Evolutionary conservation across 2,888 invertebrate genomes (phyloP), one percentile per base, ranked within the genome.

Genomic region (Pyrrhosoma nymphula): DNA sequence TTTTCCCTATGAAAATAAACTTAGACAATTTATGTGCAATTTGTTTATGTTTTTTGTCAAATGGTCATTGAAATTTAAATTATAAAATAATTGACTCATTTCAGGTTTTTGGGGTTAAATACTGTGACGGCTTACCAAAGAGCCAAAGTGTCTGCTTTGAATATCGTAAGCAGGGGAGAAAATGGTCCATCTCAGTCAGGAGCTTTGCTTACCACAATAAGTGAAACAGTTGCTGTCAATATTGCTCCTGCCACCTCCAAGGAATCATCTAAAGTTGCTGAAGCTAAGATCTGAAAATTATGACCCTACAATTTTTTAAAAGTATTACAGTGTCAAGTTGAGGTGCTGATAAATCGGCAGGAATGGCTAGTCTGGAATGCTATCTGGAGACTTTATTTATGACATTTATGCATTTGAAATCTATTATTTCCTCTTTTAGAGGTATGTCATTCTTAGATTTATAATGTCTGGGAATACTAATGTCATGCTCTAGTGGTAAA

Each of bases 41-140:
- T 47, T 47, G 2, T 47, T 47, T 2, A 4, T 47, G 2, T 47
- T 47, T 47, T 47, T 47, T 4, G 8, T 47, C 47, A 47, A 47
- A 47, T 47, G 47, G 47, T 69, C 20, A 16, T 82, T 82, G 82
- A 16, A 16, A 35, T 56, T 60, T 63, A 26, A 20, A 56, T 63
- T 18, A 75, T 10, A n/a, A 26, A 88, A 20, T n/a, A 26, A 3
- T 60, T 88, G 95, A 39, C 95, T 96, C 95, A 96, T 97, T 97
- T 10, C 97, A 99, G 99, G 97, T 98, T 98, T 97, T 97, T 99
- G 96, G 98, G 99, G 95, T 98, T 98, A 97, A 99, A 98, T 96
- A 99, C 99, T 2, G 98, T 99, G 95, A 98, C 98, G 95, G 99
- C 99, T n/a, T 99, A 99, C 97, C 98, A 99, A 96, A 98, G 99